Percentiles rank a stretch among this genome's conserved stretches.
Conservation (phyloP, 2,113 vertebrate genomes). For the Rhabdornis inornatus region DNA sequence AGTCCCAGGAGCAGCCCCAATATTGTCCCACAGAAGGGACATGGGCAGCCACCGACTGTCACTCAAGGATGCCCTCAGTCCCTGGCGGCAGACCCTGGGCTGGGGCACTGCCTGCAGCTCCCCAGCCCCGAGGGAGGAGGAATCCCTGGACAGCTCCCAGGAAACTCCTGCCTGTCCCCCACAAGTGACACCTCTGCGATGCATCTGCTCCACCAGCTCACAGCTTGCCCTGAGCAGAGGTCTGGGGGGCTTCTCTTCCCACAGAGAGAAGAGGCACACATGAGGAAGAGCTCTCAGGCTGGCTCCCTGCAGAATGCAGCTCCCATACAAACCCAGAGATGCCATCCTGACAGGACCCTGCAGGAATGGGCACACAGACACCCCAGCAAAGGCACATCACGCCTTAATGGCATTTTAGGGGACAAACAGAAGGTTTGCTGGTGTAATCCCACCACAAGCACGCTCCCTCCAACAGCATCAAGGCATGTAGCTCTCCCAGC, state of each 20-base stretch:
- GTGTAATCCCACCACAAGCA: neutral
- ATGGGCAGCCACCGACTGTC: rapidly evolving
- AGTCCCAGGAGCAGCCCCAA: neutral
- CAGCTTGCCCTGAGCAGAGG: neutral
- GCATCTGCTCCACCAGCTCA: neutral
- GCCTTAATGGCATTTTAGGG: neutral
- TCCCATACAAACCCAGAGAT: neutral
- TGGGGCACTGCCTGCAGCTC: neutral
- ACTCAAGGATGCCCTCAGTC: rapidly evolving
- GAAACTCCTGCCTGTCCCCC: neutral
- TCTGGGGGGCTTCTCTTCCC: neutral
- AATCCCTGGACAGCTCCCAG: rapidly evolving
- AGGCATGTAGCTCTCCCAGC: neutral
- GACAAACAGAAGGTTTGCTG: neutral
- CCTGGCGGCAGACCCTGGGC: neutral
- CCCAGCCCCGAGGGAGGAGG: neutral
- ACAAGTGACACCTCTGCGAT: rapidly evolving
- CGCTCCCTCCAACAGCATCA: neutral
- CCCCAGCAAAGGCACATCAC: neutral
- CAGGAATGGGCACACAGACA: rapidly evolving
- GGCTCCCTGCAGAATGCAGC: neutral
- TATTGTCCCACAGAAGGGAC: neutral
- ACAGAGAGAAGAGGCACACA: rapidly evolving
- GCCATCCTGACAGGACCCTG: neutral
- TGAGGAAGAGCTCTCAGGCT: neutral